Evolutionary conservation across 2,888 invertebrate genomes (phyloP).

Genomic region (Diogma glabrata): DNA sequence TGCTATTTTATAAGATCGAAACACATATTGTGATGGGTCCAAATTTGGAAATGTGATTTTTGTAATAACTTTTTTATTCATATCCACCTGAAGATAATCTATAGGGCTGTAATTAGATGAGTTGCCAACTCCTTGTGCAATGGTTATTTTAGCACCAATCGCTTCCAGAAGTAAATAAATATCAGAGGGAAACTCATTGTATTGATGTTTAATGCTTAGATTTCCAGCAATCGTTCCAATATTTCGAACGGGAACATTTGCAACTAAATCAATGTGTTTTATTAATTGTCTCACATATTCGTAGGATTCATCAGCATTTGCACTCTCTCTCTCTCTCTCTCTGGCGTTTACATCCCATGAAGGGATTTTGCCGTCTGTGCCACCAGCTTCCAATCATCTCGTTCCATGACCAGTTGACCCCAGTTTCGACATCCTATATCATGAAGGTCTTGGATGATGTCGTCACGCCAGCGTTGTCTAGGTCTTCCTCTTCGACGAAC

Average conservation of each 20-base stretch:
- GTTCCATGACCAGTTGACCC: too few species aligned
- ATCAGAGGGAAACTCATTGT: constrained; percentile 44
- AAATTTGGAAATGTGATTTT: constrained; percentile 22
- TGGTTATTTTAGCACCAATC: constrained; percentile 32
- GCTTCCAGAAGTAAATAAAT: constrained; percentile 38
- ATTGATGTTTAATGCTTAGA: constrained; percentile 40
- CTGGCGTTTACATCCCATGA: too few species aligned
- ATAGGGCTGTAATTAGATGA: constrained; percentile 24
- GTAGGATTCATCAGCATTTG: too few species aligned
- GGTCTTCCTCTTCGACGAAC: too few species aligned
- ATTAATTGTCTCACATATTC: too few species aligned
- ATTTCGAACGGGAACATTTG: constrained; percentile 62
- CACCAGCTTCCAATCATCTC: too few species aligned
- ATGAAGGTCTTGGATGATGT: too few species aligned
- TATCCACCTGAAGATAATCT: constrained; percentile 24
- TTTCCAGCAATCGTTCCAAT: constrained; percentile 44
- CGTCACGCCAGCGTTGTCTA: too few species aligned
- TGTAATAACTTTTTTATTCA: constrained; percentile 27
- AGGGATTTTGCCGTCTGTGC: too few species aligned
- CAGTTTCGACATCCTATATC: too few species aligned
- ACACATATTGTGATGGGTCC: constrained; percentile 38
- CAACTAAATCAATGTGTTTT: constrained; percentile 59
- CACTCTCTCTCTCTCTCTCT: too few species aligned
- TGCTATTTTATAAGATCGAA: constrained; percentile 53
- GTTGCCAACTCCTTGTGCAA: constrained; percentile 17